Base-by-base conservation (phyloP, 2,888 invertebrate species). In the Hemistola chrysoprasaria region DNA sequence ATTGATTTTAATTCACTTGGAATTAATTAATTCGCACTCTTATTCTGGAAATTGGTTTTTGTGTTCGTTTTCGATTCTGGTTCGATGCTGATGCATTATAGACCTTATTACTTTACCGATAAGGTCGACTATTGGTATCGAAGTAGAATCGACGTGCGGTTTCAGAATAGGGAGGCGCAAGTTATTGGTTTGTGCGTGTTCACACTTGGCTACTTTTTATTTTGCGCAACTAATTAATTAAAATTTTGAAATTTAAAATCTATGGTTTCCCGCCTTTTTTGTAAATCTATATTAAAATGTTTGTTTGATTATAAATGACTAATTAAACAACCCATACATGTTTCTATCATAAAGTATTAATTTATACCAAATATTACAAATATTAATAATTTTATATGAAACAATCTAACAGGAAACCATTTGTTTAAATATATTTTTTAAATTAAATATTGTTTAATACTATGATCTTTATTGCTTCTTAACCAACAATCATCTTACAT, bases 41-140 rank as follows among this genome's bases (percentile, higher is more conserved):
- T 83, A 85, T 80, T 85, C 83, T 74, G 65, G 41, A 67, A 65
- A 71, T 74, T 53, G 66, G 54, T 58, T 75, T 62, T 60, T 42
- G 20, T 38, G 23, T 46, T 57, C 53, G 50, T 53, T 50, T 63
- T 63, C 54, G 63, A 47, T 45, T 37, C 36, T 42, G 43, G 22
- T 42, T 38, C 40, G 39, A 40, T 55, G 52, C 44, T 62, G 59
- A 56, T 52, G 57, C 36, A 78, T 62, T 65, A 47, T 76, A 37
- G 47, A 56, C 65, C 62, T 64, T 82, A 76, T 50, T n/a, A 0
- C 0, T 0, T 1, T 32, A 0, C 40, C 0, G 25, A 59, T 81
- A 81, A 65, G 58, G 71, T 65, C 43, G 38, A 75, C 47, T 60
- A 59, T 51, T 42, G 41, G 35, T 52, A 59, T 47, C 47, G 56